Conservation (phyloP, 2,888 invertebrate species). For the Eurytoma californica region DNA sequence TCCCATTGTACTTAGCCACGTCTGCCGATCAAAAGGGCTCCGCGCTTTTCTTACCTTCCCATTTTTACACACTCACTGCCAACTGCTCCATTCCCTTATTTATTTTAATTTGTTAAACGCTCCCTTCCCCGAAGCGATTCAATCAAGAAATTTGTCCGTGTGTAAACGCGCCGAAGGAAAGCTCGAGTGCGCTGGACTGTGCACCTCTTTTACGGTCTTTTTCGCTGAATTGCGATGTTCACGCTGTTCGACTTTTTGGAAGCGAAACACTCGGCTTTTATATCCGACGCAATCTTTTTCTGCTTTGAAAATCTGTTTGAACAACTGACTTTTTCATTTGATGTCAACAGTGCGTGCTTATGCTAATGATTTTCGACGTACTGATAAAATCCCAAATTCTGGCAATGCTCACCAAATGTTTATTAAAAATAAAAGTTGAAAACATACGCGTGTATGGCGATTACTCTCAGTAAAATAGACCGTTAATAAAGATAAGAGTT, state of each 20-base stretch:
- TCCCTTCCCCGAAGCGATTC: background rate
- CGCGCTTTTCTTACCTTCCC: background rate
- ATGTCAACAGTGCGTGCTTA: background rate
- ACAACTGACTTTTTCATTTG: too few species aligned
- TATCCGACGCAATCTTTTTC: too few species aligned
- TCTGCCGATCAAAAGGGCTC: background rate
- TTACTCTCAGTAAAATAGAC: background rate
- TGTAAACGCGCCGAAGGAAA: background rate
- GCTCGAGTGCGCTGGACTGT: background rate
- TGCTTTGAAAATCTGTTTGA: too few species aligned
- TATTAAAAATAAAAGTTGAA: background rate
- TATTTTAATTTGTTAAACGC: background rate
- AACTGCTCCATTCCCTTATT: background rate
- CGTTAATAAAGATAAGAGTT: constrained; percentile 37
- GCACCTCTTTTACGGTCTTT: background rate
- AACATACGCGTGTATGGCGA: background rate
- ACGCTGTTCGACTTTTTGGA: background rate
- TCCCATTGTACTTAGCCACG: background rate
- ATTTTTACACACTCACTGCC: too few species aligned
- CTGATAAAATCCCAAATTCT: background rate
- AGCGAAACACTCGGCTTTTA: background rate
- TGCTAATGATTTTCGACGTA: background rate
- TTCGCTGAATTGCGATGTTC: background rate
- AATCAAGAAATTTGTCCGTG: background rate
- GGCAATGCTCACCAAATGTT: background rate